Evolutionary conservation across 2,797 vertebrate species (phyloP), one percentile per base, ranked within the genome.

Genomic region (Gadopsis bispinosus): DNA sequence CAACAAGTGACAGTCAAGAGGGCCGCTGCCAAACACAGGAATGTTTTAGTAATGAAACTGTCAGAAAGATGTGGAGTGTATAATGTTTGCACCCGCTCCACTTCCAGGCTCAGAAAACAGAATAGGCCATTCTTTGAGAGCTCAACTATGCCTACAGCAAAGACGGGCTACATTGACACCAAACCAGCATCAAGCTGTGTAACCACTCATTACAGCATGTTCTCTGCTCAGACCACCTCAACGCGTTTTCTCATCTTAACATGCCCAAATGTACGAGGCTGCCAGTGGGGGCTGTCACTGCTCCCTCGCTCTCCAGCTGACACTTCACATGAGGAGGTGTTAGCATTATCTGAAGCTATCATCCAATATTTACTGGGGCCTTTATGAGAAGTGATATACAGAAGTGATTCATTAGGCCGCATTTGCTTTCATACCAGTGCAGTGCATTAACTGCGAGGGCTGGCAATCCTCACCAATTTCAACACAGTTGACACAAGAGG

Each of bases 391-490:
- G 26, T 26, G 26, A 26, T 26, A 87, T 77, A 60, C 77, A 77
- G 61, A 77, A 62, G 79, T 88, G 80, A 91, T 83, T 93, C 84
- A 92, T 92, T 91, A 87, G 76, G 77, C 79, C 78, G 73, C 65
- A 64, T 88, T 89, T 73, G 73, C 86, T 85, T 88, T 80, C 75
- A 88, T 85, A 80, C 75, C 78, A 77, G 77, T 60, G 62, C 77
- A 77, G 81, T 83, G 79, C 74, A 75, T 88, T 87, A 75, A 79
- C 80, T 62, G 80, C 48, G 51, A 79, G 69, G 65, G 60, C 53
- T 58, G 26, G 35, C 56, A 54, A 80, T 89, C 69, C 87, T 82
- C 80, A 72, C 61, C 71, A 41, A 73, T 82, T 89, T 89, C 55
- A 79, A 75, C 84, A 80, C 26, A 83, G 86, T 84, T 90, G 83